These are phyloP conservation scores for Cordilura impudica DNA, from an alignment of 2,888 invertebrate species.

Conservation along the genomic window DNA sequence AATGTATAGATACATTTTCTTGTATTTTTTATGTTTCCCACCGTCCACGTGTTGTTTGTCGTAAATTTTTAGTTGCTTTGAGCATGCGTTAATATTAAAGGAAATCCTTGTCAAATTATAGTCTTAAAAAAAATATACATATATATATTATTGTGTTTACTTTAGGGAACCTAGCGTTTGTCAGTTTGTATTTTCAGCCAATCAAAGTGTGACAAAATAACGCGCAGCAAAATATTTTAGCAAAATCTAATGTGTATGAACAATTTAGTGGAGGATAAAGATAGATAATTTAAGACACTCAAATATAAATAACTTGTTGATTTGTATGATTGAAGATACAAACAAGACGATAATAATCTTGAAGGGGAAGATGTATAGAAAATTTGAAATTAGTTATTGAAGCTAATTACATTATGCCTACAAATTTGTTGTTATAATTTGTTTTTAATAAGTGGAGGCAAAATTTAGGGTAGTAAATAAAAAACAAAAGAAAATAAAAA, in stretches of 20 bases:
- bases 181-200: constrained; percentile 62
- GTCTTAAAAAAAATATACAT: constrained; percentile 44
- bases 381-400: too few relatives aligned
- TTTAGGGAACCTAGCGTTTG: constrained; percentile 60
- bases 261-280: constrained; percentile 62
- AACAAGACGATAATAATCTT: background rate
- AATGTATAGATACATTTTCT: constrained; percentile 45
- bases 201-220: constrained; percentile 63
- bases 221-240: constrained; percentile 61
- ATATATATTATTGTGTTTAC: constrained; percentile 52
- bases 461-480: too few relatives aligned
- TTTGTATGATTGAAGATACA: constrained; percentile 6
- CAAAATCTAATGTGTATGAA: constrained; percentile 54
- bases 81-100: constrained; percentile 65
- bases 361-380: too few relatives aligned
- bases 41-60: constrained; percentile 44
- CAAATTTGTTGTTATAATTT: too few relatives aligned
- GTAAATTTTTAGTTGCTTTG: constrained; percentile 26
- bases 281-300: constrained; percentile 22
- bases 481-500: too few relatives aligned
- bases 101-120: constrained; percentile 69
- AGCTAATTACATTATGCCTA: too few relatives aligned
- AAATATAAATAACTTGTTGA: constrained; percentile 40
- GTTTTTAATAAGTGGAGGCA: too few relatives aligned
- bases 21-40: background rate